Evolutionary conservation across 2,888 invertebrate species (phyloP).

Genomic region (Agrotis clavis): DNA sequence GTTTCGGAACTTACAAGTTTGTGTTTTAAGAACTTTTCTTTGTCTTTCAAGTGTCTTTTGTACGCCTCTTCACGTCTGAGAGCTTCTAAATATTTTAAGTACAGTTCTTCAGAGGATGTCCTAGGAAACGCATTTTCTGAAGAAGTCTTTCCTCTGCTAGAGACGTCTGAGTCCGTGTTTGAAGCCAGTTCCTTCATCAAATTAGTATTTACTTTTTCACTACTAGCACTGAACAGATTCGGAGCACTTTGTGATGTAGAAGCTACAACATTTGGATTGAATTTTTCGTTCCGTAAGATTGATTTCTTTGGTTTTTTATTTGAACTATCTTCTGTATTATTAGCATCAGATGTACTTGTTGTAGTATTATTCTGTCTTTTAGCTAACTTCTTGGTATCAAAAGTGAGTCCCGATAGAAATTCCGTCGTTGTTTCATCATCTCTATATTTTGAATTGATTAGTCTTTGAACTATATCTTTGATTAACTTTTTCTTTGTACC

Average conservation of each 20-base stretch:
- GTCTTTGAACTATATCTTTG: slow-evolving; percentile 92
- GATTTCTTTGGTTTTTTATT: slow-evolving; percentile 82
- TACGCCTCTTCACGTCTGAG: slow-evolving; percentile 83
- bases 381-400: slow-evolving; percentile 76
- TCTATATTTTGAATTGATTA: slow-evolving; percentile 91
- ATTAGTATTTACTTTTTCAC: slow-evolving; percentile 63
- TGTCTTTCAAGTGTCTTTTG: slow-evolving; percentile 83
- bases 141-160: slow-evolving; percentile 79
- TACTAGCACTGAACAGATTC: slow-evolving; percentile 79
- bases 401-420: slow-evolving; percentile 87
- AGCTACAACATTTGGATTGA: slow-evolving; percentile 80
- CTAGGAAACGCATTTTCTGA: slow-evolving; percentile 77
- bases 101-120: slow-evolving; percentile 86
- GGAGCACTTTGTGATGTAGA: slow-evolving; percentile 88
- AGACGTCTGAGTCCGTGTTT: slow-evolving; percentile 82
- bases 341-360: slow-evolving; percentile 84
- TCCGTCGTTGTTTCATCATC: slow-evolving; percentile 90
- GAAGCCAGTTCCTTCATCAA: slow-evolving; percentile 71
- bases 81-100: slow-evolving; percentile 84
- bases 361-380: slow-evolving; percentile 74
- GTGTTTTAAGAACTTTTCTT: slow-evolving; percentile 85
- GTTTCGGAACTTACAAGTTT: slow-evolving; percentile 82
- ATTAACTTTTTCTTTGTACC: slow-evolving; percentile 92
- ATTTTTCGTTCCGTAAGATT: slow-evolving; percentile 83
- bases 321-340: slow-evolving; percentile 75